Base-by-base conservation (phyloP, 2,113 vertebrate species). In the Takifugu bimaculatus region DNA sequence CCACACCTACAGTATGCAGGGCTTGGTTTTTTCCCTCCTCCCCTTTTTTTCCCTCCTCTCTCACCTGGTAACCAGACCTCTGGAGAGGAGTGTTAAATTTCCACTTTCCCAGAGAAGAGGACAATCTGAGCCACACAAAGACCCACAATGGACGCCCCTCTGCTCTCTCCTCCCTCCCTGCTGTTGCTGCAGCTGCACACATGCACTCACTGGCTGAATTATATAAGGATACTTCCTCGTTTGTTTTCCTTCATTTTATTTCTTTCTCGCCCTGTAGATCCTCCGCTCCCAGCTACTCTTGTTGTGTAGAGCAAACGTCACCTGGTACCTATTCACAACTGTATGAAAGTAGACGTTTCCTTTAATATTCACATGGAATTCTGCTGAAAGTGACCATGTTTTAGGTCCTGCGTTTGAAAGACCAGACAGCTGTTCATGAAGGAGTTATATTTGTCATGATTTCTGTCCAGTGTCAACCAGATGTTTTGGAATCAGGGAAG, bases 51-150 rank as follows among this genome's bases (percentile, higher is more conserved):
- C 80, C 82, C 78, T 66, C 65, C 81, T 76, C 87, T 87, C 87
- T 89, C 88, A 89, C 89, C 89, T 90, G 87, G 88, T 90, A 91
- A 91, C 88, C 82, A 87, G 88, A 90, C 83, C 89, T 88, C 86
- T 78, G 79, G 88, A 86, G 85, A 81, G 77, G 73, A 82, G 89
- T 88, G 85, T 91, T 87, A 80, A 86, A 85, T 91, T 91, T 91
- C 89, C 85, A 88, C 89, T 91, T 91, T 91, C 89, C 89, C 89
- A 91, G 85, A 88, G 87, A 86, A 84, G 84, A 85, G 85, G 88
- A 91, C 86, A 91, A 89, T 89, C 83, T 88, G 80, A 83, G 79
- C 84, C 79, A 84, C 82, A 88, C 85, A 89, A 82, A 90, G 75
- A 74, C 73, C 54, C 82, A 88, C 84, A 90, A 86, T 86, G 82